Evolutionary conservation across 1,140 invertebrate genomes (phyloP).

Genomic region (Harpegnathos saltator): DNA sequence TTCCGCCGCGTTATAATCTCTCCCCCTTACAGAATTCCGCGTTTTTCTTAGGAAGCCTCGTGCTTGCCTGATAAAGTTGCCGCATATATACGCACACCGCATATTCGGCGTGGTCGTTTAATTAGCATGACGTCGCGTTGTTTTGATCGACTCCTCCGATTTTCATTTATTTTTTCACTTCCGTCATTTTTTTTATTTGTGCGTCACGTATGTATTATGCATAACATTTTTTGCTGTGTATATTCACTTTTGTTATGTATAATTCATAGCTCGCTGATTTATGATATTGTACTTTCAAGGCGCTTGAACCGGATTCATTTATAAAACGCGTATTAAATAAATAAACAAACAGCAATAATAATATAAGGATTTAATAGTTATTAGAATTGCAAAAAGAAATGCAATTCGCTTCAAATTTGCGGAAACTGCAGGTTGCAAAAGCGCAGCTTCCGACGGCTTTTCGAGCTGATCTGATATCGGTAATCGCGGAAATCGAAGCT

Average conservation of each 20-base stretch:
- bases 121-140: neutral
- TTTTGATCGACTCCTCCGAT: neutral
- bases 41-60: conserved; percentile 2
- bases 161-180: neutral
- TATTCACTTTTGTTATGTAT: neutral
- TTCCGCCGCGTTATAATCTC: conserved; percentile 32
- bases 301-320: neutral
- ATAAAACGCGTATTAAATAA: neutral
- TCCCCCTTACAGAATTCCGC: conserved; percentile 18
- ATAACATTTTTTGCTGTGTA: neutral
- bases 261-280: neutral
- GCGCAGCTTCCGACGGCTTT: no score
- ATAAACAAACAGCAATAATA: neutral
- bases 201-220: neutral
- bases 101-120: neutral
- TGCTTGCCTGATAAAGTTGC: neutral
- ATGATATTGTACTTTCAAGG: no score
- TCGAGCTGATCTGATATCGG: no score
- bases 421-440: no score
- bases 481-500: no score
- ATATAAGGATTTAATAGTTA: neutral
- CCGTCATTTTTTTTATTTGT: neutral
- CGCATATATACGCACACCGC: no score
- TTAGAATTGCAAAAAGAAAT: no score
- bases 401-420: no score